Evolutionary conservation across 2,113 vertebrate species (phyloP).

Genomic region (Agelaius tricolor): DNA sequence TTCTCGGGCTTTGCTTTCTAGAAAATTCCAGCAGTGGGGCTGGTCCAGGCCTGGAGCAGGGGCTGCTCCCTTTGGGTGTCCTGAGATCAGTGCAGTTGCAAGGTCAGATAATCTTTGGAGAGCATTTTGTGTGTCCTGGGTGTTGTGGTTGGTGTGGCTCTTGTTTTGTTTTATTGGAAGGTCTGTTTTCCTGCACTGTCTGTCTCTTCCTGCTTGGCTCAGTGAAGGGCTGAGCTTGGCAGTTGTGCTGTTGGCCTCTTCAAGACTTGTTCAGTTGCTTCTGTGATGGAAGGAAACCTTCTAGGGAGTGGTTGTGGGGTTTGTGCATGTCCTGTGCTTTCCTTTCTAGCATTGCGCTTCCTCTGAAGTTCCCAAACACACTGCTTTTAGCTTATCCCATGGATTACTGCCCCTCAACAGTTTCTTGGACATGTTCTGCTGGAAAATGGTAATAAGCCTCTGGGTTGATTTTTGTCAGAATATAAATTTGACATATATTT

Average conservation of each 20-base stretch:
- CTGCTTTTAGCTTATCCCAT: background rate
- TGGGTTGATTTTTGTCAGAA: background rate
- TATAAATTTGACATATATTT: background rate
- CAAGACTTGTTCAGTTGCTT: background rate
- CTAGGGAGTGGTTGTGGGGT: background rate
- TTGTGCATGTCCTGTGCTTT: background rate
- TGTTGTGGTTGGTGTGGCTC: background rate
- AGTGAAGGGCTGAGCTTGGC: background rate
- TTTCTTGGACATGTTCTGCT: background rate
- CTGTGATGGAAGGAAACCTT: background rate
- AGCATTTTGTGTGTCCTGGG: accelerated
- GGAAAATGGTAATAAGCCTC: background rate
- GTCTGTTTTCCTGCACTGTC: background rate
- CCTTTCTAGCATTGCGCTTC: background rate
- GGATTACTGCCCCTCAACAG: background rate
- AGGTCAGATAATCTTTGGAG: background rate
- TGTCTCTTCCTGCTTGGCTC: background rate
- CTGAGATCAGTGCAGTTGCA: background rate
- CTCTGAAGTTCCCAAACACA: background rate
- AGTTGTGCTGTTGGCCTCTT: background rate
- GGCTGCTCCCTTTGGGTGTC: background rate
- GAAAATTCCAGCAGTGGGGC: background rate
- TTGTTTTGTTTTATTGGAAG: background rate
- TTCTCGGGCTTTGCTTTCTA: background rate
- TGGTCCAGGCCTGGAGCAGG: background rate